Conservation (phyloP, 2,797 vertebrate species). For the Melanotaenia maccullochi region DNA sequence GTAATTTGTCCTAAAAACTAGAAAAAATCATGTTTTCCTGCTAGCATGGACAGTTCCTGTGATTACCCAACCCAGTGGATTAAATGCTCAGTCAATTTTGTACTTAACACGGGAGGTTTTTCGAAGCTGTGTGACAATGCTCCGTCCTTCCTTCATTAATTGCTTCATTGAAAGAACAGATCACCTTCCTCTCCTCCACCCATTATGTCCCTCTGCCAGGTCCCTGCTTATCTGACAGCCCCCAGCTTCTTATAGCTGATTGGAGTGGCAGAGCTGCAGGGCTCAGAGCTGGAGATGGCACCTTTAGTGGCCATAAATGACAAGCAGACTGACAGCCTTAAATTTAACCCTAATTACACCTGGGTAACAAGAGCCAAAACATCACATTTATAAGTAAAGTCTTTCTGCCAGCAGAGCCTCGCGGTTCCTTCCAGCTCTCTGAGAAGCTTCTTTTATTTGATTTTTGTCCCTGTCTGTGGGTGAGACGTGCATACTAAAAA, state of each 20-base stretch:
- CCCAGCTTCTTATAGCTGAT: conserved; percentile 68
- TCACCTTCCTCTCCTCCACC: conserved; percentile 41
- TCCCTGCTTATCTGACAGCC: conserved; percentile 64
- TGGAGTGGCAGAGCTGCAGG: conserved; percentile 66
- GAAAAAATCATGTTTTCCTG: conserved; percentile 1
- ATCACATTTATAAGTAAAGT: conserved; percentile 52
- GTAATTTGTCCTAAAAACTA: background rate
- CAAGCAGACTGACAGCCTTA: conserved; percentile 60
- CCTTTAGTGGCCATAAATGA: conserved; percentile 67
- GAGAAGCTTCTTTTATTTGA: conserved; percentile 27
- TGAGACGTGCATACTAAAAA: conserved; percentile 38
- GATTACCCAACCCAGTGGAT: conserved; percentile 29
- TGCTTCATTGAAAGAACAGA: conserved; percentile 50
- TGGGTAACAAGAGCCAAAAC: conserved; percentile 61
- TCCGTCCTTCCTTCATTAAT: conserved; percentile 48
- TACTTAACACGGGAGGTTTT: conserved; percentile 25
- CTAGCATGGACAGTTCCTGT: conserved; percentile 10
- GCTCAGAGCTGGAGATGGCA: conserved; percentile 59
- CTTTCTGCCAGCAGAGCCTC: background rate
- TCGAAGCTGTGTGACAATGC: conserved; percentile 28
- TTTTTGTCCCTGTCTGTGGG: conserved; percentile 3
- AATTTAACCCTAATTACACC: conserved; percentile 74
- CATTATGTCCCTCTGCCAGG: conserved; percentile 31
- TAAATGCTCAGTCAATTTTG: conserved; percentile 24
- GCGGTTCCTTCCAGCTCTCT: conserved; percentile 11